Evolutionary conservation across 2,888 invertebrate species (phyloP), one percentile per base, ranked within the genome.

Genomic region (Pediacus dermestoides): DNA sequence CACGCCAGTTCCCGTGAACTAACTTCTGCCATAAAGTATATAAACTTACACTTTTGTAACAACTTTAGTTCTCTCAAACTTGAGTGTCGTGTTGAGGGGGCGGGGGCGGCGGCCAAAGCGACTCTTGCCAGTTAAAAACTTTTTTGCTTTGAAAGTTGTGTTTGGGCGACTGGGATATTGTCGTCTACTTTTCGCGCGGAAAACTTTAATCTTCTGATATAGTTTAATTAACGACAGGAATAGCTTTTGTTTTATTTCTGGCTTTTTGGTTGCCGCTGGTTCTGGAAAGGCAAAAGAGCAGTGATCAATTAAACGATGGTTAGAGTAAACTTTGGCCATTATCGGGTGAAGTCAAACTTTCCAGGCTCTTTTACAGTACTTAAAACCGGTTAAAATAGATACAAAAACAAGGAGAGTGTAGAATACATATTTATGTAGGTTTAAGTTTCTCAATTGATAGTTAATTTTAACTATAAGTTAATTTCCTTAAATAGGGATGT

Each of bases 11-110:
- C 58, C 60, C 63, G 61, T 57, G 63, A 63, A 66, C 68, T 65
- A 70, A 70, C 70, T 70, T 70, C 62, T 63, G 61, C 68, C 68
- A 69, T 69, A 70, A 68, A 70, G 68, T 69, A 68, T 68, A 68
- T 68, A 68, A 68, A 70, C 68, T 70, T 66, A 67, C 67, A 69
- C 68, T 70, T 70, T 69, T 67, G 68, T 67, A 69, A 68, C 68
- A 70, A 68, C 67, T 69, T 69, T 63, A 66, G 67, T 68, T 67
- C 59, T 53, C 57, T 58, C 58, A 57, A 63, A 63, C 57, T 66
- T 64, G 57, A 57, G 60, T 59, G 57, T 54, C 53, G 50, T 56
- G 57, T 52, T 50, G 55, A 46, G 55, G 61, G 53, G 25, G 28
- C 22, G 34, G 18, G 21, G 40, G 37, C 30, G 22, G 27, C 16